Percentiles rank a stretch among this genome's conserved stretches.
Conservation (phyloP, 2,113 vertebrate species). For the Numenius arquata region DNA sequence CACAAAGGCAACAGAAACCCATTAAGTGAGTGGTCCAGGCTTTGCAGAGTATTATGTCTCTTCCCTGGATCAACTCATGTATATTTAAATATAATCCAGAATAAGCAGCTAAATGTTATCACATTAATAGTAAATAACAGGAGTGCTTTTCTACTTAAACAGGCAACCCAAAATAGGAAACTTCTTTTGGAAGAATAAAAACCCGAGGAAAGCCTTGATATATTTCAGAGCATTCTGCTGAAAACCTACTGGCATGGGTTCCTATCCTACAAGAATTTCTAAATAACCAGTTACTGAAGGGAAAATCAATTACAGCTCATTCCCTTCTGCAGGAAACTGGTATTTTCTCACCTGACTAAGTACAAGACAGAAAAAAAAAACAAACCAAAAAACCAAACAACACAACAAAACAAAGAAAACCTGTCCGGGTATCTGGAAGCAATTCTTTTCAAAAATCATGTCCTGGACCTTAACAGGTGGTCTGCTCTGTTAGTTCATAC, state of each 20-base stretch:
- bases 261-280: neutral
- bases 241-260: neutral
- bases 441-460: neutral
- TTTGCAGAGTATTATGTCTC: neutral
- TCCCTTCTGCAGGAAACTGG: neutral
- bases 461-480: neutral
- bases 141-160: neutral
- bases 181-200: neutral
- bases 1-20: neutral
- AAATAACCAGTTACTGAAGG: neutral
- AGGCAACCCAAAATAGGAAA: neutral
- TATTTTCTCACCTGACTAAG: neutral
- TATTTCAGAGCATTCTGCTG: neutral
- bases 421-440: neutral
- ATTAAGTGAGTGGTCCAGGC: neutral
- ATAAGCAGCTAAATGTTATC: neutral
- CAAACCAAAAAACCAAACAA: neutral
- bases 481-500: neutral
- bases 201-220: neutral
- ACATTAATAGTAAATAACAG: neutral
- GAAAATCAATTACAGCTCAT: neutral
- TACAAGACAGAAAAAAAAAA: neutral
- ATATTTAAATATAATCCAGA: constrained; percentile 6
- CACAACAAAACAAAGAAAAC: neutral
- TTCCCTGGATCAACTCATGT: neutral